Conservation (phyloP, 1,140 invertebrate genomes). For the Zaprionus nigranus region DNA sequence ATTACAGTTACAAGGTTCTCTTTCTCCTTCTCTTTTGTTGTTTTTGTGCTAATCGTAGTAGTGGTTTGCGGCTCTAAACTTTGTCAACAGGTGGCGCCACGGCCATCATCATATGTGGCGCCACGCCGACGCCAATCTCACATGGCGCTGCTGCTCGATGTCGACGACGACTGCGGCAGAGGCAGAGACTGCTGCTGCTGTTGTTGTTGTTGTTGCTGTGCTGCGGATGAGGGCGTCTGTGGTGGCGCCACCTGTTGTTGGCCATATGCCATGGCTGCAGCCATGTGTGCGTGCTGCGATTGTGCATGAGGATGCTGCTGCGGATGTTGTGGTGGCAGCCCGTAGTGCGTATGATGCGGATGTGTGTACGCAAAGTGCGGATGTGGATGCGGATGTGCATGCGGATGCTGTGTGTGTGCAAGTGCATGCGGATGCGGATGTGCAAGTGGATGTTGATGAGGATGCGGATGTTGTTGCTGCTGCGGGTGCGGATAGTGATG, state of each 20-base stretch:
- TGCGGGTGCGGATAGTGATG: conserved; percentile 57
- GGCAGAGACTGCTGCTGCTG: conserved; percentile 20
- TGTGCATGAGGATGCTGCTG: conserved; percentile 53
- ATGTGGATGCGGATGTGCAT: conserved; percentile 53
- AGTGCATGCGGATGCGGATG: conserved; percentile 48
- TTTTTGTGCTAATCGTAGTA: conserved; percentile 32
- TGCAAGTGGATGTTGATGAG: conserved; percentile 47
- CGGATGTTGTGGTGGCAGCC: conserved; percentile 39
- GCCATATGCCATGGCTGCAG: conserved; percentile 67
- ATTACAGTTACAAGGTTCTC: conserved; percentile 6
- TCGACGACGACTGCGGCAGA: conserved; percentile 30
- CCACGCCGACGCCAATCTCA: conserved; percentile 79
- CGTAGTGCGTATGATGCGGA: conserved; percentile 61
- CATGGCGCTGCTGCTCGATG: conserved; percentile 37
- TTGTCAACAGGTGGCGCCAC: conserved; percentile 80
- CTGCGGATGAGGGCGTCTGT: conserved; percentile 24
- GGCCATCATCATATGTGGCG: conserved; percentile 63
- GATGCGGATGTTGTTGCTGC: conserved; percentile 31
- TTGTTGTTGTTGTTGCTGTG: conserved; percentile 10
- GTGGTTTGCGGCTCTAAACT: conserved; percentile 21
- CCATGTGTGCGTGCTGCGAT: conserved; percentile 66
- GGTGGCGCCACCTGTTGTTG: conserved; percentile 60
- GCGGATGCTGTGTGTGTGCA: conserved; percentile 41
- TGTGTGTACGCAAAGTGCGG: conserved; percentile 58
- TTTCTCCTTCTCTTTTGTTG: no score